These are phyloP conservation scores for Valencia hispanica DNA, from an alignment of 2,797 vertebrate species.

Conservation along the genomic window DNA sequence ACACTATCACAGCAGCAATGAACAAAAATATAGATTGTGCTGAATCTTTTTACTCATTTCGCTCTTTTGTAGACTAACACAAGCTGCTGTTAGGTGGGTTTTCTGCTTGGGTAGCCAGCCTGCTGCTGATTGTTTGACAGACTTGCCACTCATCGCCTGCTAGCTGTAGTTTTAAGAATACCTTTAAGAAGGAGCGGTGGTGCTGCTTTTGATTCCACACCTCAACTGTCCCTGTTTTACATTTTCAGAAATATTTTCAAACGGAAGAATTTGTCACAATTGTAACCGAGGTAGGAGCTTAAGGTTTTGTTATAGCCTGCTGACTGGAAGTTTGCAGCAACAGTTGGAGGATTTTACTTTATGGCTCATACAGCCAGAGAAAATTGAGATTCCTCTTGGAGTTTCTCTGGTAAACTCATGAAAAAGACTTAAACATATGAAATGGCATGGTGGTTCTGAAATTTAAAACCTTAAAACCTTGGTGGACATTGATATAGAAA, in stretches of 20 bases:
- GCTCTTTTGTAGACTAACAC: not conserved
- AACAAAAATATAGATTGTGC: not conserved
- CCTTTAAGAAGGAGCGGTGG: not conserved
- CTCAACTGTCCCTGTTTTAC: not conserved
- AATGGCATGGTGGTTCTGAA: no score
- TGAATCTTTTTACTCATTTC: not conserved
- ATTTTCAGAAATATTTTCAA: not conserved
- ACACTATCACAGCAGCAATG: not conserved
- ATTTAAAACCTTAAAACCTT: no score
- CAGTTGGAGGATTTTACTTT: not conserved
- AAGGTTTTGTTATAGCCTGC: not conserved
- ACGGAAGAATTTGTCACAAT: not conserved
- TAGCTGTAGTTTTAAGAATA: not conserved
- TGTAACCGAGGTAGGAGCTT: no score
- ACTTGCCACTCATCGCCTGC: not conserved
- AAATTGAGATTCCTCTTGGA: not conserved
- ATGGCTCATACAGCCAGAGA: not conserved
- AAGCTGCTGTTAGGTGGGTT: not conserved
- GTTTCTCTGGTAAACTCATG: not conserved
- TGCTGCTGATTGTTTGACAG: not conserved
- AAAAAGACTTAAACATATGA: not conserved
- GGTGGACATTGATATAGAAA: no score
- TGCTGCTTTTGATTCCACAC: not conserved
- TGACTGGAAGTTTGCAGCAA: not conserved
- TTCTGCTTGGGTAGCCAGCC: not conserved